Percentiles rank a stretch among this genome's conserved stretches.
Conservation (phyloP, 2,113 vertebrate genomes). For the Callaeas wilsoni region DNA sequence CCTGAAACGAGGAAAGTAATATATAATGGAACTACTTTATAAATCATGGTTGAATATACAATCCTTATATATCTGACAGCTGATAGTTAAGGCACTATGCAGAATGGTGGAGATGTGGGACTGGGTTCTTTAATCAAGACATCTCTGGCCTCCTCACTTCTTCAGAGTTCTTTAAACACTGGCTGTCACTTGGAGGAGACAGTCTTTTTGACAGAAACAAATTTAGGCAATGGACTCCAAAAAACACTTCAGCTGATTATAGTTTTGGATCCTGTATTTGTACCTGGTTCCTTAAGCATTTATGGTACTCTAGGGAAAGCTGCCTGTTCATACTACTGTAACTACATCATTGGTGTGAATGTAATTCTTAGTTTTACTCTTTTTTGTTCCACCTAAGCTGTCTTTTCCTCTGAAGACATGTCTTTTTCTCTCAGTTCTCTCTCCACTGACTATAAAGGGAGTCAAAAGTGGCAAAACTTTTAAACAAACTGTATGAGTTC, state of each 20-base stretch:
- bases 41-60: background rate
- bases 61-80: background rate
- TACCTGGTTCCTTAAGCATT: rapidly evolving
- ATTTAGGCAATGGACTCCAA: background rate
- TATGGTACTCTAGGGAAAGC: background rate
- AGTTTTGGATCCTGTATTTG: background rate
- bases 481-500: background rate
- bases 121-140: background rate
- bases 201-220: background rate
- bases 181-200: background rate
- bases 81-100: background rate
- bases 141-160: background rate
- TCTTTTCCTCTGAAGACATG: background rate
- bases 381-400: background rate
- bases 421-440: background rate
- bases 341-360: background rate
- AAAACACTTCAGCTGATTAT: background rate
- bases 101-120: background rate
- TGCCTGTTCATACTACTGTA: background rate
- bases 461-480: background rate
- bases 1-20: background rate
- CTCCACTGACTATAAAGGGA: background rate
- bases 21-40: background rate
- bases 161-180: background rate
- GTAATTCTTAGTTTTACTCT: background rate